Evolutionary conservation across 2,888 invertebrate species (phyloP).

Genomic region (Tenthredo scrophulariae): DNA sequence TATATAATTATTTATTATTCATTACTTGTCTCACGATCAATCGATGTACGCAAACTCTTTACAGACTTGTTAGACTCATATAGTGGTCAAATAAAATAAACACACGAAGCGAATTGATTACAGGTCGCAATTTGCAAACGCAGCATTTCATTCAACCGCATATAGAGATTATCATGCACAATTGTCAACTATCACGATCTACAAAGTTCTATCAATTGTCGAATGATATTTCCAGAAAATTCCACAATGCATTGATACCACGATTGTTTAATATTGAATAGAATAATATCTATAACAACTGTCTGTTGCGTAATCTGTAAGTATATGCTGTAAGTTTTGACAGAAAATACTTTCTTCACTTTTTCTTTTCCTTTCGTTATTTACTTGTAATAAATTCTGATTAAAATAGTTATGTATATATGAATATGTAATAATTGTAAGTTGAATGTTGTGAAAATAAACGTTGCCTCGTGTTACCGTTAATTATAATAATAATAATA

Average conservation of each 20-base stretch:
- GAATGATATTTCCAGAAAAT: not conserved
- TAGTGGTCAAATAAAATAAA: not conserved
- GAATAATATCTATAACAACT: not conserved
- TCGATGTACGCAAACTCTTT: conserved; percentile 26
- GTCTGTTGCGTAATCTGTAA: not conserved
- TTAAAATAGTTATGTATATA: not conserved
- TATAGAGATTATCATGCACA: not conserved
- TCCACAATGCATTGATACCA: not conserved
- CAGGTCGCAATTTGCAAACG: conserved; percentile 1
- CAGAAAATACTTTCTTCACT: not conserved
- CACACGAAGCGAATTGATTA: not conserved
- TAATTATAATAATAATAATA: not conserved
- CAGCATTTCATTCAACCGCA: not conserved
- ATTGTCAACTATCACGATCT: not conserved
- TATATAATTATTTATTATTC: not conserved
- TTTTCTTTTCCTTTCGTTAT: not conserved
- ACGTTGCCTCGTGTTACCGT: conserved; percentile 24
- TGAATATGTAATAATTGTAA: not conserved
- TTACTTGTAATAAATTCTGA: not conserved
- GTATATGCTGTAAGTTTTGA: not conserved
- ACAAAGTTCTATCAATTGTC: not conserved
- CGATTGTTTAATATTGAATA: not conserved
- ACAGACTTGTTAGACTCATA: not conserved
- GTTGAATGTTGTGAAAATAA: conserved; percentile 22
- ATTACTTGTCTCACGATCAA: conserved; percentile 1